Conservation (phyloP, 30 jellyfish, hydroid and myxozoan genomes). For the Turritopsis dohrnii region DNA sequence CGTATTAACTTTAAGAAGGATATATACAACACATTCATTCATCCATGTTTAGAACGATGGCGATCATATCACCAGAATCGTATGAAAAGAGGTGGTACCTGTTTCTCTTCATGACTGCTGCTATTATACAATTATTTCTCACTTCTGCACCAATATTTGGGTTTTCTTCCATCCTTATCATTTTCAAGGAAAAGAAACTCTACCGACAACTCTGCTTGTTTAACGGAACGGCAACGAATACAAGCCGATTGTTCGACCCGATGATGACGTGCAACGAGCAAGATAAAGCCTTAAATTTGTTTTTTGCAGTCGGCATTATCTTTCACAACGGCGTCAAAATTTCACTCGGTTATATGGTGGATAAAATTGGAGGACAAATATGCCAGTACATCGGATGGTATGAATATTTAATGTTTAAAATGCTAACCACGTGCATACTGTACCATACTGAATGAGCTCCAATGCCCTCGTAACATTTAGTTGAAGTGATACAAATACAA, state of each 20-base stretch:
- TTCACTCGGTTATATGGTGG: constrained; percentile 16
- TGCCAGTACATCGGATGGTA: constrained; percentile 28
- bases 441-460: too few species aligned
- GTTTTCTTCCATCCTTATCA: constrained; percentile 19
- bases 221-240: neutral
- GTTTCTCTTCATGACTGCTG: neutral
- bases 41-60: neutral
- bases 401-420: neutral
- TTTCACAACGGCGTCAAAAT: constrained; percentile 18
- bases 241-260: neutral
- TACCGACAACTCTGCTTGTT: constrained; percentile 7
- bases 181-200: constrained; percentile 16
- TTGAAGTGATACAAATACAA: too few species aligned
- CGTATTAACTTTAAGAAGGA: too few species aligned
- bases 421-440: neutral
- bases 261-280: constrained; percentile 11
- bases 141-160: constrained; percentile 29
- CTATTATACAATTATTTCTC: constrained; percentile 10
- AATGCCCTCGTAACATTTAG: too few species aligned
- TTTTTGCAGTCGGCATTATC: constrained; percentile 12
- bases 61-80: neutral
- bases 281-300: constrained; percentile 13
- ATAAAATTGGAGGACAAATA: constrained; percentile 15
- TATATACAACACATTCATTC: neutral
- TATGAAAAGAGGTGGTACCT: neutral